Percentiles rank a stretch among this genome's conserved stretches.
These are phyloP conservation scores for honey bee (Apis mellifera) DNA, from an alignment of 1,140 invertebrate genomes.

Conservation along the genomic window DNA sequence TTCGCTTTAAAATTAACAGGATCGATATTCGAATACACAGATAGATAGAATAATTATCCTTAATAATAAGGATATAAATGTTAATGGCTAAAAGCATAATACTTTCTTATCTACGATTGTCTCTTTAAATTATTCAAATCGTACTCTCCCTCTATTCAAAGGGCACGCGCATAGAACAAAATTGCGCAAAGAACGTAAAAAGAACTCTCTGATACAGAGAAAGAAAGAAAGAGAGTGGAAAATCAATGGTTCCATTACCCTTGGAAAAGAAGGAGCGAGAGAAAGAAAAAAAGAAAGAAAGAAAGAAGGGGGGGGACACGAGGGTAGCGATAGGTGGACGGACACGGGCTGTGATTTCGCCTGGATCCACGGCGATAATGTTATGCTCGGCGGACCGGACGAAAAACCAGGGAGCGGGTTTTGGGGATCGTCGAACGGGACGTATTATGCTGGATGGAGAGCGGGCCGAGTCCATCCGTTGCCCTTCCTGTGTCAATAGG, in stretches of 20 bases:
- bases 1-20: too few relatives aligned
- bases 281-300: neutral
- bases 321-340: slow-evolving; percentile 4
- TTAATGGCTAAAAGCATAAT: too few relatives aligned
- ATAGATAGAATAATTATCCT: too few relatives aligned
- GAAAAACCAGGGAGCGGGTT: slow-evolving; percentile 53
- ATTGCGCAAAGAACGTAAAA: too few relatives aligned
- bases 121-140: too few relatives aligned
- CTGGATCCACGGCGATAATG: slow-evolving; percentile 65
- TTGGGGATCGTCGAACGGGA: slow-evolving; percentile 55
- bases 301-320: neutral
- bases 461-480: slow-evolving; percentile 43
- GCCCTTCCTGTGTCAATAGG: slow-evolving; percentile 79
- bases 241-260: neutral
- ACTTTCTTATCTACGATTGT: too few relatives aligned
- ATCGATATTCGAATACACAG: too few relatives aligned
- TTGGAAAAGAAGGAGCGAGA: neutral
- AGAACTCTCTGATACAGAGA: too few relatives aligned
- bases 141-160: too few relatives aligned
- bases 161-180: too few relatives aligned
- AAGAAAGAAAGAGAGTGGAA: neutral
- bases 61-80: too few relatives aligned
- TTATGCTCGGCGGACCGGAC: slow-evolving; percentile 62
- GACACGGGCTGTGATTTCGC: slow-evolving; percentile 45
- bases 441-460: slow-evolving; percentile 57